Conservation (phyloP, 1,140 invertebrate species). For the Saccostrea cuccullata region DNA sequence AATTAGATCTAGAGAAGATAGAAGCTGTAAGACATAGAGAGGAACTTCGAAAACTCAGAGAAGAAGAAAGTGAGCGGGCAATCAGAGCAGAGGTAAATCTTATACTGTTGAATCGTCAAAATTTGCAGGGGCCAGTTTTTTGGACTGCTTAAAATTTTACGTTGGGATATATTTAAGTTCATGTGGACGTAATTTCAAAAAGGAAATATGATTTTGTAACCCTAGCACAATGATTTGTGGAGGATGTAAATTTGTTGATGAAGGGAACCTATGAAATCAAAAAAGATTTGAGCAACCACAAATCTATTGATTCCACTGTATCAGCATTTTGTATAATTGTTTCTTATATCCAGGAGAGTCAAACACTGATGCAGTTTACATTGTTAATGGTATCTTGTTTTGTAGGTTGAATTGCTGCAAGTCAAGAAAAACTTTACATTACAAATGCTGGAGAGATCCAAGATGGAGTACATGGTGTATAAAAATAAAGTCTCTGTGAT, state of each 20-base stretch:
- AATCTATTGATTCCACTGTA: too few relatives aligned
- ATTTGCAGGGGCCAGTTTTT: too few relatives aligned
- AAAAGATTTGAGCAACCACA: too few relatives aligned
- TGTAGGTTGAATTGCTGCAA: conserved; percentile 54
- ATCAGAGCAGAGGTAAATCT: conserved; percentile 50
- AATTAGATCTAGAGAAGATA: conserved; percentile 30
- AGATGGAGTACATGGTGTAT: conserved; percentile 61
- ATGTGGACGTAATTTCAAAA: too few relatives aligned
- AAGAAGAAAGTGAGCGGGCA: conserved; percentile 48
- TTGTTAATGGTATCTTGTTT: not conserved
- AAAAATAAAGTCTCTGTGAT: conserved; percentile 46
- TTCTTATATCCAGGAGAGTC: too few relatives aligned
- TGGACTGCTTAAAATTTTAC: too few relatives aligned
- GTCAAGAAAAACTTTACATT: conserved; percentile 50
- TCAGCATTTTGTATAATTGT: too few relatives aligned
- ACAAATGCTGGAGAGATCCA: conserved; percentile 51
- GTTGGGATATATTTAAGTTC: too few relatives aligned
- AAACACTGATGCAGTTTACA: conserved; percentile 48
- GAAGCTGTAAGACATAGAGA: conserved; percentile 36
- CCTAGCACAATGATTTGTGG: too few relatives aligned
- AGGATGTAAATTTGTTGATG: too few relatives aligned
- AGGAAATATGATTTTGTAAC: too few relatives aligned
- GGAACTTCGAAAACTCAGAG: conserved; percentile 25
- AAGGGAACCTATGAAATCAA: too few relatives aligned
- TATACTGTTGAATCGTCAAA: not conserved